Evolutionary conservation across 2,888 invertebrate species (phyloP).

Genomic region (Argyresthia goedartella): DNA sequence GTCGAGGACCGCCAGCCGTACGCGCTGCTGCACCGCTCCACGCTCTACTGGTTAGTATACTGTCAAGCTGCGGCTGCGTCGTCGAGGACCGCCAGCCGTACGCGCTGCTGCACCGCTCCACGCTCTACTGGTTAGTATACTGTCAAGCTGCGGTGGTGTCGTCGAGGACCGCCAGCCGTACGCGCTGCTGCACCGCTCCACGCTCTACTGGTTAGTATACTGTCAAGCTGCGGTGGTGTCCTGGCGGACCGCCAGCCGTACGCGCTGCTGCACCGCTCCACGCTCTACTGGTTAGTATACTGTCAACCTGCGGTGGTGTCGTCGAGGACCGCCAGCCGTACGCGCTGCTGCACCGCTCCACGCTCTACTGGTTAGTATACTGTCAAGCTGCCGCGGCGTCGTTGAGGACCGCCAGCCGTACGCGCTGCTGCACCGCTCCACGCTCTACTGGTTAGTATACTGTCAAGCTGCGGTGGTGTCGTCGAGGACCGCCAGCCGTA

Average conservation of each 20-base stretch:
- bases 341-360: constrained; percentile 90
- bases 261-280: constrained; percentile 90
- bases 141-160: constrained; percentile 83
- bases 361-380: constrained; percentile 86
- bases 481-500: constrained; percentile 95
- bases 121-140: constrained; percentile 86
- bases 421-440: constrained; percentile 90
- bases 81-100: constrained; percentile 95
- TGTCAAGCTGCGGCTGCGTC: constrained; percentile 83
- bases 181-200: constrained; percentile 90
- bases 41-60: constrained; percentile 86
- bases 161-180: constrained; percentile 95
- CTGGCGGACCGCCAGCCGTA: constrained; percentile 95
- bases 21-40: constrained; percentile 90
- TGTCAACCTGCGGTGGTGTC: constrained; percentile 83
- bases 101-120: constrained; percentile 90
- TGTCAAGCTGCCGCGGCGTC: constrained; percentile 83
- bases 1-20: constrained; percentile 95
- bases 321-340: constrained; percentile 95
- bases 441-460: constrained; percentile 86
- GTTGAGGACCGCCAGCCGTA: constrained; percentile 95
- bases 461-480: constrained; percentile 83
- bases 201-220: constrained; percentile 86
- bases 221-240: constrained; percentile 83
- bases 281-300: constrained; percentile 86